Base-by-base conservation (phyloP, 2,797 vertebrate species). In the Phoxinus dragarum region DNA sequence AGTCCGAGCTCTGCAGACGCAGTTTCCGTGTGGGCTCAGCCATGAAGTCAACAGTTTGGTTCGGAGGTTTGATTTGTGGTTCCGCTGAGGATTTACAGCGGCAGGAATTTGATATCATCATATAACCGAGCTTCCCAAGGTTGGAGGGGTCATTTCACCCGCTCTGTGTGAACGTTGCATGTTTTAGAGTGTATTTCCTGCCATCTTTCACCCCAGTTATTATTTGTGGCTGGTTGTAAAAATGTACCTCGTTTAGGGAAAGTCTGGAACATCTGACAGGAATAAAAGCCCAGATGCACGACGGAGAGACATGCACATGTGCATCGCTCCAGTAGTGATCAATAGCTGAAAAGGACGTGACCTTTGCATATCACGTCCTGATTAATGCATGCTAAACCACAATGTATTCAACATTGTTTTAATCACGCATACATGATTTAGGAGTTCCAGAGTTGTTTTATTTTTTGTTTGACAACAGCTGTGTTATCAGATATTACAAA, bases 41-140 rank as follows among this genome's bases (percentile, higher is more conserved):
- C 69, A 68, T 82, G 66, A 78, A 66, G 40, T 40, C 84, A 49
- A 44, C 83, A 84, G 78, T 77, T 79, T 88, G 12, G 52, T 52
- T 10, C 78, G 31, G 68, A 31, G 40, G 47, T 69, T 72, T 88
- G 81, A 90, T 89, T 88, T 87, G 75, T 85, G 79, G 59, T 36
- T 81, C 80, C 49, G 19, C 36, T 71, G 75, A 87, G 75, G 56
- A 78, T 82, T 87, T 84, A 66, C 79, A 61, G 19, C 38, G 68
- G 54, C 64, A 73, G 76, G 86, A 86, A 86, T 87, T 47, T 81
- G 69, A 84, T 89, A 80, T 85, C 77, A 74, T 74, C 80, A 73
- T 31, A 61, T 69, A 73, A 36, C 31, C 64, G 17, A 66, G 80
- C 36, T 44, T 79, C 81, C 52, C 68, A 84, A 86, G 84, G 76